Percentiles rank a stretch among this genome's conserved stretches.
These are phyloP conservation scores for Phenacoccus solenopsis DNA, from an alignment of 1,140 invertebrate species.

Conservation along the genomic window DNA sequence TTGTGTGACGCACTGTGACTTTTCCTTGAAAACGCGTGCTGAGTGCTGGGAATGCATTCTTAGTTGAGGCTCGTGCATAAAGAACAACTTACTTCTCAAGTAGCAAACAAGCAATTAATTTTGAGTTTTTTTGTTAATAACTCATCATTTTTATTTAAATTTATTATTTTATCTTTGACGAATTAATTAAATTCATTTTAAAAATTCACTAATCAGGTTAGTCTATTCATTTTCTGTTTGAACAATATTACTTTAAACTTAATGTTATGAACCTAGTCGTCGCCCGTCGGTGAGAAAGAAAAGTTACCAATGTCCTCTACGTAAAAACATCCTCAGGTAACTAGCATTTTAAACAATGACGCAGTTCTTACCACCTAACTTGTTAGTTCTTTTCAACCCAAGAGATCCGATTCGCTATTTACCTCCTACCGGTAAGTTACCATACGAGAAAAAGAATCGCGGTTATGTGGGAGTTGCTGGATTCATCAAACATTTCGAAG, in stretches of 20 bases:
- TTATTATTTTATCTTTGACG: too few relatives aligned
- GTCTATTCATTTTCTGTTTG: not conserved
- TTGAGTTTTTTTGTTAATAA: too few relatives aligned
- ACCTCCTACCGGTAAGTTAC: slow-evolving; percentile 82
- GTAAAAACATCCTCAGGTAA: not conserved
- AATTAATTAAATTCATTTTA: too few relatives aligned
- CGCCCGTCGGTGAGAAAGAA: not conserved
- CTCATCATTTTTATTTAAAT: too few relatives aligned
- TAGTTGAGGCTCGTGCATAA: too few relatives aligned
- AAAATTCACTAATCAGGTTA: too few relatives aligned
- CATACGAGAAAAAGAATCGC: slow-evolving; percentile 88
- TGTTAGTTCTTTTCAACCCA: slow-evolving; percentile 92
- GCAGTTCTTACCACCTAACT: slow-evolving; percentile 95
- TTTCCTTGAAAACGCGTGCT: too few relatives aligned
- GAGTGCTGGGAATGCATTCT: too few relatives aligned
- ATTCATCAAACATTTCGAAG: slow-evolving; percentile 84
- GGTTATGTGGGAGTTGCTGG: slow-evolving; percentile 77
- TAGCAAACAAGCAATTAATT: too few relatives aligned
- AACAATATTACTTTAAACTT: not conserved
- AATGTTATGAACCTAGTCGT: not conserved
- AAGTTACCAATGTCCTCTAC: slow-evolving; percentile 1
- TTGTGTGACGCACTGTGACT: too few relatives aligned
- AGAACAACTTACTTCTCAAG: too few relatives aligned
- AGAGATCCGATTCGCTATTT: slow-evolving; percentile 90
- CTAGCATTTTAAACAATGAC: slow-evolving; percentile 56